Base-by-base conservation (phyloP, 2,113 vertebrate genomes). In the Pygoscelis antarcticus region DNA sequence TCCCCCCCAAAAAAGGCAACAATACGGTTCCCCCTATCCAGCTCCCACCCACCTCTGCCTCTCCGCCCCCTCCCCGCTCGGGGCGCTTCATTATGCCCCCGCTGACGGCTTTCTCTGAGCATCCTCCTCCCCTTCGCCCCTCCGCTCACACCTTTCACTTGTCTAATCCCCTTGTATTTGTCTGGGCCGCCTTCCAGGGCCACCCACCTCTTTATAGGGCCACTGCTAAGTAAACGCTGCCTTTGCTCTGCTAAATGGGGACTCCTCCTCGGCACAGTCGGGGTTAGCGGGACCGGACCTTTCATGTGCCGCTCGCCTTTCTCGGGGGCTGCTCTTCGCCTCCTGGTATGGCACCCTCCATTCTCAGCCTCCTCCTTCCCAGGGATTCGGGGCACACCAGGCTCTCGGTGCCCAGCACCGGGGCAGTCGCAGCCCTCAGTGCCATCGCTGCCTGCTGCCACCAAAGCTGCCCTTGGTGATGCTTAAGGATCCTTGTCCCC, bases 1-100 rank as follows among this genome's bases (percentile, higher is more conserved):
- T 49, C 7, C 26, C 17, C 46, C 34, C 19, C 26, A 3, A 14
- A 29, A 46, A 72, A 64, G 9, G n/a, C 4, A 12, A 42, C 11
- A 6, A 25, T 7, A 5, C 0, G 0, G 7, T 25, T 23, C n/a
- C 42, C n/a, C 49, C 21, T 36, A 13, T 3, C 34, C 71, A 10
- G 15, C 38, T 36, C 74, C 34, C 42, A 21, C 74, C 23, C 2
- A 1, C 30, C 51, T 49, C 75, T 60, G 54, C 38, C 40, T 47
- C 1, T 3, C 19, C 1, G 0, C 42, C 74, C 81, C 11, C 10
- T 72, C 55, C 44, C 26, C 0, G 0, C 46, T 23, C 5, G 0
- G n/a, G 40, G 40, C 0, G 0, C 64, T 34, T 32, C 2, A 4
- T 60, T 32, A 7, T 9, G 26, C 4, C 76, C 55, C 55, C 1